These are phyloP conservation scores for Crypturellus undulatus DNA, from an alignment of 2,113 vertebrate species.

Conservation along the genomic window DNA sequence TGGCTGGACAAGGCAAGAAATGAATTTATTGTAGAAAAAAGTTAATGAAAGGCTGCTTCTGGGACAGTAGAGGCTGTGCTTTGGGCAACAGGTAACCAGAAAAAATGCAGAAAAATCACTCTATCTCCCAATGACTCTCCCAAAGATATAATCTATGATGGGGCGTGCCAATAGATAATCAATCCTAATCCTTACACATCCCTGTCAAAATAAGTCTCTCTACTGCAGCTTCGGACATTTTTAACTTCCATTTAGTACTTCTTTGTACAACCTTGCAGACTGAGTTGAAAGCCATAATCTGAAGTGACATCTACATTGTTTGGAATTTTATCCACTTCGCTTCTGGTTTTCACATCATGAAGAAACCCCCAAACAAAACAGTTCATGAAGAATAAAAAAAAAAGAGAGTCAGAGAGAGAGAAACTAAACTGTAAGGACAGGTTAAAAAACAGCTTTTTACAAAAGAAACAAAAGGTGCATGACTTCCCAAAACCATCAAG, in stretches of 20 bases:
- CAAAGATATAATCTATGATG: neutral
- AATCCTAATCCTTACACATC: neutral
- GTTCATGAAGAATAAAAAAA: neutral
- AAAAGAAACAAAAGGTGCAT: neutral
- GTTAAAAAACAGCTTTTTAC: neutral
- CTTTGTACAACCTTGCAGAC: neutral
- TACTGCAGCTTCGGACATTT: neutral
- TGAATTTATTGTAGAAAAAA: neutral
- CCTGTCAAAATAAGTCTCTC: neutral
- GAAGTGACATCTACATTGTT: neutral
- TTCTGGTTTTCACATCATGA: constrained; percentile 3
- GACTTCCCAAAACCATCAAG: neutral
- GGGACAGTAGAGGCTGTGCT: neutral
- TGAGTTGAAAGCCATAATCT: neutral
- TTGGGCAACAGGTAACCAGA: neutral
- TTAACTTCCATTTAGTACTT: neutral
- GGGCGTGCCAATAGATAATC: neutral
- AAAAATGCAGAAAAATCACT: neutral
- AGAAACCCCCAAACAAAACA: neutral
- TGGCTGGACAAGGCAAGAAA: neutral
- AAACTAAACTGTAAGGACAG: neutral
- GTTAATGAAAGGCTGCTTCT: neutral
- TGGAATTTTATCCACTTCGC: neutral
- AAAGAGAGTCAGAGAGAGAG: neutral
- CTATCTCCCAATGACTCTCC: neutral